A percentile compares a stretch with the other conserved stretches of the same genome.
phyloP scores from a whole-genome alignment of 2,113 vertebrate species.

The Entomyzon cyanotis region DNA sequence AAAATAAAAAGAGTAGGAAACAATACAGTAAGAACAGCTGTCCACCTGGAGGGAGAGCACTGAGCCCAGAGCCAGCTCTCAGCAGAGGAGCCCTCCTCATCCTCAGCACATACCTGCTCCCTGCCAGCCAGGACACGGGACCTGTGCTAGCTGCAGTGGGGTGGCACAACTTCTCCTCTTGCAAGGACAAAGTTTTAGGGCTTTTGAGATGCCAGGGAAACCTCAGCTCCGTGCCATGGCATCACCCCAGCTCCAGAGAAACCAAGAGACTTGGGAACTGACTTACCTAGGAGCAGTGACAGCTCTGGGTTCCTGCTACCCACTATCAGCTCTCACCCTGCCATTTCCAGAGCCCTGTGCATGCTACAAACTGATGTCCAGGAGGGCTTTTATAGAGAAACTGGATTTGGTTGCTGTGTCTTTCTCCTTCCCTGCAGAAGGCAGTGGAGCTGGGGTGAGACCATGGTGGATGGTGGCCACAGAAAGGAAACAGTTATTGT shows the following conservation, averaged over 20 bases:
- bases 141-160: not conserved
- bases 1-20: conserved; percentile 72
- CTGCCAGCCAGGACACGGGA: not conserved
- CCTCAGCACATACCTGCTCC: not conserved
- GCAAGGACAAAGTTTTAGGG: not conserved
- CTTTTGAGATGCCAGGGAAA: not conserved
- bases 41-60: not conserved
- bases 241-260: not conserved
- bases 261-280: not conserved
- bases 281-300: not conserved
- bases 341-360: not conserved
- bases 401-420: not conserved
- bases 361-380: not conserved
- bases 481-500: not conserved
- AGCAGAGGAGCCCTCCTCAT: not conserved
- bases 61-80: not conserved
- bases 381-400: not conserved
- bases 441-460: not conserved
- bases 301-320: not conserved
- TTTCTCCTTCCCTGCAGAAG: not conserved
- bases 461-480: not conserved
- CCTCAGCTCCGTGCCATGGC: not conserved
- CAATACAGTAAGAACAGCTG: conserved; percentile 30
- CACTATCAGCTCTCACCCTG: not conserved
- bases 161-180: not conserved